Base-by-base conservation (phyloP, 2,113 vertebrate genomes). In the Sapayoa aenigma region DNA sequence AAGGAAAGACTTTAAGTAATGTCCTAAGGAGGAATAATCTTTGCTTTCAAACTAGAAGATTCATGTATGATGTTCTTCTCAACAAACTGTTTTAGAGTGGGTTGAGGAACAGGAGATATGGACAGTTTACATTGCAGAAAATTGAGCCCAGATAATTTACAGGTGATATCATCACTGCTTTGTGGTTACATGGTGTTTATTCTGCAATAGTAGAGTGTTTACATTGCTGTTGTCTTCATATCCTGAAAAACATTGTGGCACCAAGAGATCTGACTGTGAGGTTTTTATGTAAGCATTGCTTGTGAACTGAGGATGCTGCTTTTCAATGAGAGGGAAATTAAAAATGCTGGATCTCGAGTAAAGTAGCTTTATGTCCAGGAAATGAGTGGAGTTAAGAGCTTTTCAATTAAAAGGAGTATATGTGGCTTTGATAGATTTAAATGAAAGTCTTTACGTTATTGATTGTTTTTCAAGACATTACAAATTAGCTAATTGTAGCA, bases 331-430 rank as follows among this genome's bases (percentile, higher is more conserved):
- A 76, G 87, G 60, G 87, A 95, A 94, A 96, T 96, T 90, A 93
- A 90, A 97, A 95, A 84, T 60, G 35, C 73, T 81, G 84, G 49
- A 65, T 71, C 86, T 96, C 2, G 3, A 81, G 60, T 90, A 80
- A 95, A 91, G 88, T 80, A 80, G 68, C 58, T 92, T 88, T 73
- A 58, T 89, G 39, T 66, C 60, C 89, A 96, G 95, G 94, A 95
- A 96, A 95, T 93, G 35, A 37, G 63, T 92, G 55, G 71, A 74
- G 73, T 95, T 92, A 95, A 96, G 92, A 96, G 95, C 95, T 95
- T 95, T 95, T 77, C 84, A 94, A 91, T 96, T 92, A 94, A 86
- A 87, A 84, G 53, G 86, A 87, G 52, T 76, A 27, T 72, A 63
- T 78, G 52, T 76, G 65, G 33, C 35, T 88, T 92, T 96, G 84